Conservation (phyloP, 2,113 vertebrate species). For the Agapornis roseicollis region DNA sequence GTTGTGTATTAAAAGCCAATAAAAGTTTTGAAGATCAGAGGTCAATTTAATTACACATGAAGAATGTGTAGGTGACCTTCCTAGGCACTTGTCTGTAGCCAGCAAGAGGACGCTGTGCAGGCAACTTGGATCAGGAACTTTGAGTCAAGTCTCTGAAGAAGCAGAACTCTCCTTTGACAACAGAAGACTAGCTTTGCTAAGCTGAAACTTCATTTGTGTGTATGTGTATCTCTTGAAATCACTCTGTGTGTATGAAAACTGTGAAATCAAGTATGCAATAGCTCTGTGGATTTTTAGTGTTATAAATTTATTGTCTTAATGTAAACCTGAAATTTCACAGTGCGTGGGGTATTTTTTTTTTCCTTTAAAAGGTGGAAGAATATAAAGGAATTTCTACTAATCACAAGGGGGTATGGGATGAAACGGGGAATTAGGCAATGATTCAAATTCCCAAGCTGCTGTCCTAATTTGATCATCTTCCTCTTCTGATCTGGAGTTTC, state of each 20-base stretch:
- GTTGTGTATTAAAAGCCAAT: not conserved
- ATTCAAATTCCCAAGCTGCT: constrained; percentile 2
- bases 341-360: not conserved
- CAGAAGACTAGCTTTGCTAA: not conserved
- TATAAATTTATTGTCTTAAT: not conserved
- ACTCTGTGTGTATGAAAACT: not conserved
- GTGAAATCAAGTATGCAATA: not conserved
- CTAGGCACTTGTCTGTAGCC: not conserved
- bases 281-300: not conserved
- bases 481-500: constrained; percentile 12
- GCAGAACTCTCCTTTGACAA: not conserved
- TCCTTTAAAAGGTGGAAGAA: not conserved
- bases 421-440: constrained; percentile 5
- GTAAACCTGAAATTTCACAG: not conserved
- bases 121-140: not conserved
- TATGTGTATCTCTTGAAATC: not conserved
- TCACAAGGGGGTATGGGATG: not conserved
- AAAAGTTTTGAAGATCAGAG: not conserved
- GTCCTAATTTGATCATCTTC: constrained; percentile 23
- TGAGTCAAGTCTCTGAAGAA: not conserved
- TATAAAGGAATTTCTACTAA: not conserved
- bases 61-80: not conserved
- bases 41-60: not conserved
- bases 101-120: not conserved
- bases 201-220: not conserved